Evolutionary conservation across 92 coral and sea anemone species (phyloP), one percentile per base, ranked within the genome.

Genomic region (Hydrozoanthus gracilis): DNA sequence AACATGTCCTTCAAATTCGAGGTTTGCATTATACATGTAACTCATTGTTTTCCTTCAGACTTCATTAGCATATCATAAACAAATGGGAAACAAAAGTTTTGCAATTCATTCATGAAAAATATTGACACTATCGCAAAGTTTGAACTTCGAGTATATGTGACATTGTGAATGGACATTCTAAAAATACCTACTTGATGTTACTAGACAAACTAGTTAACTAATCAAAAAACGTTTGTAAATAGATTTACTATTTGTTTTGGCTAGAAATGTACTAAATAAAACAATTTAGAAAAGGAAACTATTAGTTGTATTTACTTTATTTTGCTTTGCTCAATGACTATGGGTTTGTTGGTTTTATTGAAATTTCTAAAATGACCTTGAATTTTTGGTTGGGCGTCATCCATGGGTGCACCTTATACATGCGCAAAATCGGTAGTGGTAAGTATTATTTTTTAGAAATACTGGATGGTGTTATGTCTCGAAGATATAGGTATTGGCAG

Each of bases 51-150:
- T 11, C 47, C 74, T 45, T 67, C 73, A 18, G 67, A 60, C 67
- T 60, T 67, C 20, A 67, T 67, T 67, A 67, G 73, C 61, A 67
- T 67, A 67, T 67, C 73, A 10, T 67, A 18, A 67, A 46, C 77
- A 71, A 71, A 46, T 20, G 51, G 49, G 8, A 4, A 67, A 67
- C 73, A 67, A 67, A 67, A 45, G 73, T 45, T 67, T 67, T 45
- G 73, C 73, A 8, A 67, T 67, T 67, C 73, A 67, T 67, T 18
- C 44, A 67, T 71, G 76, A 71, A 39, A 71, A 17, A 71, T 12
- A 51, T 71, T 71, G 76, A 71, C 76, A 71, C 17, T n/a, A 71
- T 71, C 44, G 76, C 8, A 71, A 46, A n/a, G 51, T 71, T 71
- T 71, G 17, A 27, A 68, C 39, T 68, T 68, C 76, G 45, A 66